These are phyloP conservation scores for Stomatorhinus walkeri DNA, from an alignment of 2,797 vertebrate genomes.

Conservation along the genomic window DNA sequence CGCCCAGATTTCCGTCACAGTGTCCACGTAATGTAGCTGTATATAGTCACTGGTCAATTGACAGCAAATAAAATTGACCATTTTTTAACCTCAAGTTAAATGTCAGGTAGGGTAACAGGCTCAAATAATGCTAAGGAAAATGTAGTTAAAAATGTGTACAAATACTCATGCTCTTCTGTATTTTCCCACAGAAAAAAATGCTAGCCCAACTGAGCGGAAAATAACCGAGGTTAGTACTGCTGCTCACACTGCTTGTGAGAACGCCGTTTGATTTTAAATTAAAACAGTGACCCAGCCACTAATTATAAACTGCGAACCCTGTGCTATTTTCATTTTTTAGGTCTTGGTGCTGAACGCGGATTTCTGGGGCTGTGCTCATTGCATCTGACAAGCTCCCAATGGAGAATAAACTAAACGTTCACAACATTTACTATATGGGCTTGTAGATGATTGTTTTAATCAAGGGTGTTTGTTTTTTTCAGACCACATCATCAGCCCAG, in stretches of 20 bases:
- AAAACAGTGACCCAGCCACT: neutral
- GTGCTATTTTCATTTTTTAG: conserved; percentile 10
- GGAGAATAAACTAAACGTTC: neutral
- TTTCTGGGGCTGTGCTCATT: neutral
- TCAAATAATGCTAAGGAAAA: neutral
- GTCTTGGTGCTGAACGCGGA: neutral
- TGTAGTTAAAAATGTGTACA: neutral
- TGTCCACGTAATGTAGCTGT: neutral
- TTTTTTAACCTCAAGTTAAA: neutral
- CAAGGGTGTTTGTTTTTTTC: neutral
- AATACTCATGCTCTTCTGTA: neutral
- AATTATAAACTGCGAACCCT: neutral
- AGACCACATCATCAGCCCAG: neutral
- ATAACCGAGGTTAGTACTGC: neutral
- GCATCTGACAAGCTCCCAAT: neutral
- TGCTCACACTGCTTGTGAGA: neutral
- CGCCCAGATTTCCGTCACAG: neutral
- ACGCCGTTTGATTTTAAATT: neutral
- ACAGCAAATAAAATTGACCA: neutral
- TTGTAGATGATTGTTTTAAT: neutral
- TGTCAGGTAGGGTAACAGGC: neutral
- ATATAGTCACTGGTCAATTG: neutral
- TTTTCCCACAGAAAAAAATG: neutral
- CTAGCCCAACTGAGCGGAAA: neutral
- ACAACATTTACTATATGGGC: neutral